Percentiles rank a stretch among this genome's conserved stretches.
Evolutionary conservation across 92 coral and sea anemone genomes (phyloP).

Genomic region (Actinernus sp.): DNA sequence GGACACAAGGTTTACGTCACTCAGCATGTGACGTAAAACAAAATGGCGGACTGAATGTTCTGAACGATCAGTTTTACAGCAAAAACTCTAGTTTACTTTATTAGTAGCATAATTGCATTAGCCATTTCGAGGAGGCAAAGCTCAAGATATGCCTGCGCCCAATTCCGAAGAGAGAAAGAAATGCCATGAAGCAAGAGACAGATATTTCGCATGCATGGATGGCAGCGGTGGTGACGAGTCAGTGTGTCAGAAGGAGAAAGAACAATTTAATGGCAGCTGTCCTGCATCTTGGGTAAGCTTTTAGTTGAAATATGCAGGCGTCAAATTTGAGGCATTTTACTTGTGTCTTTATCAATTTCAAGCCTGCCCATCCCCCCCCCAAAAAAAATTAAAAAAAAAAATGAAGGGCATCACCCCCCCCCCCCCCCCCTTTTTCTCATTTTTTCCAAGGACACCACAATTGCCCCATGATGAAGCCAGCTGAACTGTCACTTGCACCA

Average conservation of each 20-base stretch:
- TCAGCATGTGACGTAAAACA: neutral
- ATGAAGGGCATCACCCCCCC: too few relatives aligned
- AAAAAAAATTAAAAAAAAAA: too few relatives aligned
- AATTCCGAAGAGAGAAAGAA: slow-evolving; percentile 79
- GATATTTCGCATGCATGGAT: slow-evolving; percentile 77
- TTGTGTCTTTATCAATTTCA: too few relatives aligned
- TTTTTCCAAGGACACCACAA: too few relatives aligned
- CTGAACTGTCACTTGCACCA: too few relatives aligned
- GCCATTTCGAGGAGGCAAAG: too few relatives aligned
- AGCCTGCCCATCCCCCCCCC: too few relatives aligned
- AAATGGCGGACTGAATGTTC: slow-evolving; percentile 31
- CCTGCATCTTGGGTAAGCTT: slow-evolving; percentile 96
- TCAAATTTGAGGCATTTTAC: too few relatives aligned
- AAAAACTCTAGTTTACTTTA: too few relatives aligned
- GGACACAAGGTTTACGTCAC: slow-evolving; percentile 60
- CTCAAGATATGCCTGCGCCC: slow-evolving; percentile 98
- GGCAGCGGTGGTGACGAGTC: slow-evolving; percentile 56
- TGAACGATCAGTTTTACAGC: neutral
- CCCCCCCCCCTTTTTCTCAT: too few relatives aligned
- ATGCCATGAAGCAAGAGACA: slow-evolving; percentile 92
- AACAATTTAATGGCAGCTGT: slow-evolving; percentile 61
- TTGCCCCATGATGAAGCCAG: too few relatives aligned
- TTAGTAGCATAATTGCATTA: too few relatives aligned
- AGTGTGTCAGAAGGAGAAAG: slow-evolving; percentile 77
- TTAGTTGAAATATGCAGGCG: neutral